Evolutionary conservation across 1,140 invertebrate species (phyloP).

Genomic region (Acromyrmex charruanus): DNA sequence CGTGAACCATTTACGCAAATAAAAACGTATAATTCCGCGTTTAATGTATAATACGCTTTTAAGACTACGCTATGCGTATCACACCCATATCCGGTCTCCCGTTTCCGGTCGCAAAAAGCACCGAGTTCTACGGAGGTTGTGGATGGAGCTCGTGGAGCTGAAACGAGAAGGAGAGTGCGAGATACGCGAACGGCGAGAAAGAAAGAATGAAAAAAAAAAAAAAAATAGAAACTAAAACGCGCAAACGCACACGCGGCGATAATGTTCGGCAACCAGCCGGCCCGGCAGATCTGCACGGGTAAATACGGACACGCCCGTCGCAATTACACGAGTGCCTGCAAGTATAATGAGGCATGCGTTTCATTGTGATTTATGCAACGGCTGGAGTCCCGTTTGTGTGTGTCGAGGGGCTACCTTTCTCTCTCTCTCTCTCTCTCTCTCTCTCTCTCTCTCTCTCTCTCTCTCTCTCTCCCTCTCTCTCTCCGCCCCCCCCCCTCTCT

Average conservation of each 20-base stretch:
- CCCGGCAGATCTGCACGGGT: conserved; percentile 60
- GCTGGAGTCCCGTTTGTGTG: conserved; percentile 7
- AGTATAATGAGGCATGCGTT: conserved; percentile 77
- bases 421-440: conserved; percentile 1
- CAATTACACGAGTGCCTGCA: conserved; percentile 79
- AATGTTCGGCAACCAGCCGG: conserved; percentile 45
- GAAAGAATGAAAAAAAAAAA: not conserved
- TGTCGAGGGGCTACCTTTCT: conserved; percentile 34
- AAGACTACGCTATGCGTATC: conserved; percentile 17
- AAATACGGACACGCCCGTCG: conserved; percentile 77
- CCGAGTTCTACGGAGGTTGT: not conserved
- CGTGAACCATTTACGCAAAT: conserved; percentile 16
- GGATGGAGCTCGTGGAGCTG: not conserved
- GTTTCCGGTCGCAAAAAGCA: conserved; percentile 63
- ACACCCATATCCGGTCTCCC: conserved; percentile 68
- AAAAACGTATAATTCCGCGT: conserved; percentile 50
- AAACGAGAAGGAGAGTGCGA: not conserved
- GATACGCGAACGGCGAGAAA: not conserved
- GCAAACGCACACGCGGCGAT: conserved; percentile 4
- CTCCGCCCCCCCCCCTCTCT: not conserved
- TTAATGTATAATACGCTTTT: conserved; percentile 8
- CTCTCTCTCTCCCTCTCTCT: not conserved
- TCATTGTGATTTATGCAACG: conserved; percentile 78
- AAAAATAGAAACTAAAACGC: conserved; percentile 19
- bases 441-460: not conserved